Base-by-base conservation (phyloP, 2,888 invertebrate species). In the Hirtodrosophila trivittata region DNA sequence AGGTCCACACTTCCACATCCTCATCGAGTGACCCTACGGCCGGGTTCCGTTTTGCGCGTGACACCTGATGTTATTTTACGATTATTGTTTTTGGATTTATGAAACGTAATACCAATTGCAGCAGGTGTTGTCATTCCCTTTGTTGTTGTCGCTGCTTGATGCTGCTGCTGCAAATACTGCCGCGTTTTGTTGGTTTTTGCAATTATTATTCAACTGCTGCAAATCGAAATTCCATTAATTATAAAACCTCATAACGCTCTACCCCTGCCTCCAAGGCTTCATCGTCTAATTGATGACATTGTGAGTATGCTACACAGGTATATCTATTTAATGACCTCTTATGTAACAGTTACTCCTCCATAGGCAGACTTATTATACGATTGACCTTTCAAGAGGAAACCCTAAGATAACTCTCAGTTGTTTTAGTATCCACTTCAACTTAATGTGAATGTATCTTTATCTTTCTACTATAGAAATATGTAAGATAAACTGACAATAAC, bases 71-170 rank as follows among this genome's bases (percentile, higher is more conserved):
- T 84, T 81, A 81, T 86, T 81, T 84, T 86, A 81, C 59, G 86
- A 84, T 81, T 81, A 81, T 81, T 81, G 86, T 86, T 81, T 81
- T 86, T 75, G 84, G 84, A 81, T 86, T 84, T 80, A 83, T 83
- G 81, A 72, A 83, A 76, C 67, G 75, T 82, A 75, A 81, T 81
- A 84, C 78, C 83, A 76, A 62, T 71, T 76, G 71, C 76, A 73
- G 77, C 62, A 75, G 70, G 59, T 62, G 47, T 33, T 55, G 47
- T 49, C 58, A 38, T 8, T 26, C 45, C 9, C 28, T 28, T 10
- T 50, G 28, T 26, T 57, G 32, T n/a, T 50, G 41, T 21, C 21
- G 13, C 6, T 65, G 30, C 32, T 12, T 39, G 45, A n/a, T 49
- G 41, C 5, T 28, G 7, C 28, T 28, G 28, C 28, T 28, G 28